Evolutionary conservation across 1,140 invertebrate genomes (phyloP).

Genomic region (Gryllus bimaculatus): DNA sequence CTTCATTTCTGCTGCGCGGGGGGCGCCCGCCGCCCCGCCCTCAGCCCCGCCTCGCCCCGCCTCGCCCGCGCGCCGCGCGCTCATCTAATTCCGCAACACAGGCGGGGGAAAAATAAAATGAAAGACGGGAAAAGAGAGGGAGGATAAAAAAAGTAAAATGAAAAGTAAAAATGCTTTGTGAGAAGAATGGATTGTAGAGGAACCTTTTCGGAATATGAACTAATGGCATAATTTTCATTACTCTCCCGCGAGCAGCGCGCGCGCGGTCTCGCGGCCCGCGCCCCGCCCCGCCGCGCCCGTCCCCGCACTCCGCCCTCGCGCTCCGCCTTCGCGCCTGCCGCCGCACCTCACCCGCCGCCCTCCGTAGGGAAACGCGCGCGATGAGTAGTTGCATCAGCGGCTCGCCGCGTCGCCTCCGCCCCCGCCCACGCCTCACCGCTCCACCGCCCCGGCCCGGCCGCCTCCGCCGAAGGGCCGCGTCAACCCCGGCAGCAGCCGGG

Average conservation of each 20-base stretch:
- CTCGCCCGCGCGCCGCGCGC: background rate
- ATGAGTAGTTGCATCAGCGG: no score
- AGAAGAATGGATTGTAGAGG: slow-evolving; percentile 16
- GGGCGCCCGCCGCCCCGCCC: background rate
- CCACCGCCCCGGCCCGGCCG: no score
- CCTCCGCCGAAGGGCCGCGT: no score
- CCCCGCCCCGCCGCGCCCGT: slow-evolving; percentile 17
- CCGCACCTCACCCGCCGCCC: background rate
- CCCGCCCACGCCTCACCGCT: no score
- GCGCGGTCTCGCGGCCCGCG: background rate
- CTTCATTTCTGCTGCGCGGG: background rate
- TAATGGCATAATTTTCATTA: slow-evolving; percentile 21
- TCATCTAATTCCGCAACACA: slow-evolving; percentile 18
- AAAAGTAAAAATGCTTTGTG: slow-evolving; percentile 21
- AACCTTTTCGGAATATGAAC: slow-evolving; percentile 19
- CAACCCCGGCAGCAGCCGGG: no score
- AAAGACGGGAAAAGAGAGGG: slow-evolving; percentile 12
- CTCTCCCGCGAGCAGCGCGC: slow-evolving; percentile 4
- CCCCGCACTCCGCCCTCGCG: background rate
- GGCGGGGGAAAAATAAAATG: slow-evolving; percentile 10
- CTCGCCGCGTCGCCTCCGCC: no score
- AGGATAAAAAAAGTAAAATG: slow-evolving; percentile 15
- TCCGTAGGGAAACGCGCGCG: no score
- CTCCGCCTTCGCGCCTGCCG: background rate
- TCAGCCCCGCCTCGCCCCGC: background rate